phyloP scores from a whole-genome alignment of 2,888 invertebrate genomes.

The Tetheella fluctuosa region DNA sequence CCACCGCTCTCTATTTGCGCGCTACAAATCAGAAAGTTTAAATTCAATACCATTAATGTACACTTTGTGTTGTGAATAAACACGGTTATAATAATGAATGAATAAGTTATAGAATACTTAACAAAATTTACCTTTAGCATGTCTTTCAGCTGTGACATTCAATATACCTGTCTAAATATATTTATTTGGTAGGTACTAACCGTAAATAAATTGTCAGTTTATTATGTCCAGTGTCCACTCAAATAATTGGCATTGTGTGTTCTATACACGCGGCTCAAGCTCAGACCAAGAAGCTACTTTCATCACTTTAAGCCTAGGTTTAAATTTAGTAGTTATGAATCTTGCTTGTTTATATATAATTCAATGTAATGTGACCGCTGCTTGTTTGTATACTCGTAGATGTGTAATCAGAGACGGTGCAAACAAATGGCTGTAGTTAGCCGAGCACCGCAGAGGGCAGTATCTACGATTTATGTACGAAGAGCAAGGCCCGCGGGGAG shows the following conservation, averaged over 20 bases:
- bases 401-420: constrained; percentile 71
- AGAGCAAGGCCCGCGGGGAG: constrained; percentile 28
- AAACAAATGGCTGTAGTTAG: constrained; percentile 80
- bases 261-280: too few relatives aligned
- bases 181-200: too few relatives aligned
- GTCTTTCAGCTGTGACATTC: too few relatives aligned
- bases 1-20: constrained; percentile 66
- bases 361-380: constrained; percentile 12
- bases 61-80: not conserved
- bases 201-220: too few relatives aligned
- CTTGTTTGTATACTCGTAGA: constrained; percentile 42
- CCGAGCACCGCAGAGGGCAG: constrained; percentile 76
- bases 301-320: too few relatives aligned
- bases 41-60: constrained; percentile 26
- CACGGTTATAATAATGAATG: not conserved
- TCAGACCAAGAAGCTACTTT: too few relatives aligned
- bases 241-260: too few relatives aligned
- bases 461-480: constrained; percentile 74
- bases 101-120: not conserved
- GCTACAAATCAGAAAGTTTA: constrained; percentile 66
- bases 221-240: too few relatives aligned
- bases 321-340: not conserved
- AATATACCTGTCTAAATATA: too few relatives aligned
- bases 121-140: too few relatives aligned
- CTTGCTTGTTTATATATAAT: constrained; percentile 11